Evolutionary conservation across 2,797 vertebrate species (phyloP), one percentile per base, ranked within the genome.

Genomic region (Pteropus rufus): DNA sequence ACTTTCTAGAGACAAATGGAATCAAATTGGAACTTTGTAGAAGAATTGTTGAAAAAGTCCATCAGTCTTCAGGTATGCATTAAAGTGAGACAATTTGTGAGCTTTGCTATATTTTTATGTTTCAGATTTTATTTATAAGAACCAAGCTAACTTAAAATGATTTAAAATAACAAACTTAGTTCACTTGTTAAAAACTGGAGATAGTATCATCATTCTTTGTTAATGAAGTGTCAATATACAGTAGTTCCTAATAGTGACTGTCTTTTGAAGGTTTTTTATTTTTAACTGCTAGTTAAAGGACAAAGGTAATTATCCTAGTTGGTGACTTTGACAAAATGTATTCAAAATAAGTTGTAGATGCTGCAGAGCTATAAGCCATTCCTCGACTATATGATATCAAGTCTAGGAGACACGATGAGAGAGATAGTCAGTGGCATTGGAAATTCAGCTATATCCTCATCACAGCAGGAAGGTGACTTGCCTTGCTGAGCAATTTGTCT

Each of bases 21-120:
- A 80, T 99, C 99, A 95, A 99, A 99, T 94, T 99, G 99, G 99
- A 98, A 97, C 87, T 99, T 99, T 98, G 99, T 99, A 81, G 99
- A 99, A 96, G 99, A 99, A 95, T 98, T 99, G 89, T 98, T 99
- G 54, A 99, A 99, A 97, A 98, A 98, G 88, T 99, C 99, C 34
- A 98, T 98, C 94, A 98, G 97, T 98, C 96, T 98, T 84, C 99
- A 99, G 99, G 99, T 99, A 98, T 97, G 97, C 94, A 62, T 89
- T 92, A 92, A 96, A 95, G 1, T 91, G 82, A 80, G 58, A 91
- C 67, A 85, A 44, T n/a, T 70, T 97, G 44, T 80, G 86, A 73
- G 72, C 46, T 65, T 96, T 64, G 79, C 62, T 93, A 31, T 77
- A 77, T 89, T 82, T 97, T 89, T 89, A 80, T 97, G 58, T 49